phyloP scores from a whole-genome alignment of 2,888 invertebrate genomes.

The Cheilosia soror region DNA sequence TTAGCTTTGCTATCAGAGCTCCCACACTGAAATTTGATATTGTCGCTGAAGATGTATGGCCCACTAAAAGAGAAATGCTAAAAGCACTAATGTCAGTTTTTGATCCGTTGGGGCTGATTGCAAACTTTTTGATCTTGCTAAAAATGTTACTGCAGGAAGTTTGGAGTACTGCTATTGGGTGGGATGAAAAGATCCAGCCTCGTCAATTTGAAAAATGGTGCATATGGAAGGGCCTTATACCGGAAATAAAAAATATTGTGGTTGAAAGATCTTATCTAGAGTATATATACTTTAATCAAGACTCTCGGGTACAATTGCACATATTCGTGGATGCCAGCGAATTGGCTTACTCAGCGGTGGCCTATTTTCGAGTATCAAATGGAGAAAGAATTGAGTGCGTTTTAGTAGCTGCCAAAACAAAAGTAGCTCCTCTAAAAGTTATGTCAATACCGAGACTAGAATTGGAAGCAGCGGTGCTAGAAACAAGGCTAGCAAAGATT shows the following conservation, averaged over 20 bases:
- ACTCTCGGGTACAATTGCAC: slow-evolving; percentile 6
- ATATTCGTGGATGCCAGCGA: slow-evolving; percentile 18
- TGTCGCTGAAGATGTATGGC: neutral
- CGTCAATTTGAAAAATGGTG: neutral
- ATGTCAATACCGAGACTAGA: slow-evolving; percentile 14
- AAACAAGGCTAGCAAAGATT: slow-evolving; percentile 8
- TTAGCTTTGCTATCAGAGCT: slow-evolving; percentile 57
- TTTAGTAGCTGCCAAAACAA: neutral
- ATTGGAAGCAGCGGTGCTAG: neutral
- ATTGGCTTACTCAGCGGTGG: slow-evolving; percentile 20
- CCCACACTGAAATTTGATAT: neutral
- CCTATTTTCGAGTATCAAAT: neutral
- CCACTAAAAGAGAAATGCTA: slow-evolving; percentile 75
- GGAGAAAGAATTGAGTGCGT: neutral
- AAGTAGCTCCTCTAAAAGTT: neutral
- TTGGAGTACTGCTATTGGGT: slow-evolving; percentile 2
- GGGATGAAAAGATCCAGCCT: slow-evolving; percentile 16
- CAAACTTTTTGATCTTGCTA: slow-evolving; percentile 72
- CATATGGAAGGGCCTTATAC: slow-evolving; percentile 1
- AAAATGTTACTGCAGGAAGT: slow-evolving; percentile 16
- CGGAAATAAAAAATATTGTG: neutral
- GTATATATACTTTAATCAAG: neutral
- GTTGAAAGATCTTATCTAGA: neutral
- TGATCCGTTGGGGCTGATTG: slow-evolving; percentile 78
- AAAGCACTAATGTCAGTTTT: slow-evolving; percentile 77